A percentile compares a stretch with the other conserved stretches of the same genome.
These are phyloP conservation scores for Amyelois transitella DNA, from an alignment of 1,140 invertebrate species.

Conservation along the genomic window DNA sequence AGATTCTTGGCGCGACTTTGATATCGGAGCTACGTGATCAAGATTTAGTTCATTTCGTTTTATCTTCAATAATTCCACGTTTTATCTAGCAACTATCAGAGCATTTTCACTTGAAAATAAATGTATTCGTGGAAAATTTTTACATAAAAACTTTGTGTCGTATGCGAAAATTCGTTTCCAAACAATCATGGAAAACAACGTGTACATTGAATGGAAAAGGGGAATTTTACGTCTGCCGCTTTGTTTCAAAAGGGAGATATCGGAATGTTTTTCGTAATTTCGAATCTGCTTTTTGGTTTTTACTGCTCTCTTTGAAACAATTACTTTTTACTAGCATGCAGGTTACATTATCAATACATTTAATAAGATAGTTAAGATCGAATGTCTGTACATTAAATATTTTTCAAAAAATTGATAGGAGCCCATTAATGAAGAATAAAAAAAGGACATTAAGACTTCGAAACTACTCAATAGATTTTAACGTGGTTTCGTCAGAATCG, in stretches of 20 bases:
- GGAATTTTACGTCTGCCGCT: background rate
- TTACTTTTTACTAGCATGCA: background rate
- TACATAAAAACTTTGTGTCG: slow-evolving; percentile 3
- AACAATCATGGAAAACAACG: slow-evolving; percentile 5
- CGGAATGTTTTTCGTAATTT: slow-evolving; percentile 3
- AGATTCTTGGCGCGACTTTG: slow-evolving; percentile 49
- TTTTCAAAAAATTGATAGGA: too few species aligned
- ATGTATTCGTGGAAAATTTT: background rate
- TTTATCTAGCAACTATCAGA: slow-evolving; percentile 1
- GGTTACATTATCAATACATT: background rate
- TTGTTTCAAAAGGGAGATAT: background rate
- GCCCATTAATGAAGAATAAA: too few species aligned
- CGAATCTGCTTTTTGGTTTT: background rate
- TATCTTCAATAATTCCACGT: slow-evolving; percentile 26
- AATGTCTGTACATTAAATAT: too few species aligned
- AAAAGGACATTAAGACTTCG: too few species aligned
- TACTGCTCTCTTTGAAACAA: background rate
- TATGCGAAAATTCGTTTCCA: slow-evolving; percentile 3
- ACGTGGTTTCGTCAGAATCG: too few species aligned
- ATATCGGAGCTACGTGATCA: slow-evolving; percentile 54
- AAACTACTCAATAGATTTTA: too few species aligned
- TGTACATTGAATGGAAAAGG: slow-evolving; percentile 3
- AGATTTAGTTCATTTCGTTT: slow-evolving; percentile 43
- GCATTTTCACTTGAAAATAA: background rate
- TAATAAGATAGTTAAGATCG: too few species aligned